Conservation (phyloP, 1,140 invertebrate species). For the Pygmarrhopalites habei region DNA sequence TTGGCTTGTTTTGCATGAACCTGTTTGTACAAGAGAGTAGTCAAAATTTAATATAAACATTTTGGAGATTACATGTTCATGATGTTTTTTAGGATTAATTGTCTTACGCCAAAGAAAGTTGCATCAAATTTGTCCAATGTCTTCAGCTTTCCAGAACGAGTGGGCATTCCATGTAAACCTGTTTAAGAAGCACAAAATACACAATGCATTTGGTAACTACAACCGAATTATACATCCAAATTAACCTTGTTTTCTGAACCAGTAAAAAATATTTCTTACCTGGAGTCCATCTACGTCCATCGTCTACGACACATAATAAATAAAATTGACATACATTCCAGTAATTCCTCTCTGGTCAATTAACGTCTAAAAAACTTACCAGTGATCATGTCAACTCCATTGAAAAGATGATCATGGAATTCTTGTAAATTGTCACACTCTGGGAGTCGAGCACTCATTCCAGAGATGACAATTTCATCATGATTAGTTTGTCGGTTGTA, state of each 20-base stretch:
- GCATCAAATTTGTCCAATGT: constrained; percentile 80
- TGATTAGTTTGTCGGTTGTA: constrained; percentile 23
- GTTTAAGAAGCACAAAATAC: too few relatives aligned
- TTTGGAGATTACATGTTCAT: too few relatives aligned
- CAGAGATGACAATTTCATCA: constrained; percentile 79
- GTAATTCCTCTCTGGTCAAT: too few relatives aligned
- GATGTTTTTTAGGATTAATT: too few relatives aligned
- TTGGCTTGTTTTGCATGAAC: constrained; percentile 89
- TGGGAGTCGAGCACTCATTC: constrained; percentile 82
- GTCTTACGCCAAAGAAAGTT: constrained; percentile 84
- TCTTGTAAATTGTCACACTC: constrained; percentile 80
- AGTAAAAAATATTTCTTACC: too few relatives aligned
- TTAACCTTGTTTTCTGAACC: too few relatives aligned
- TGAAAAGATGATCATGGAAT: constrained; percentile 76
- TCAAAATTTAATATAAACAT: too few relatives aligned
- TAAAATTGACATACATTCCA: constrained; percentile 61
- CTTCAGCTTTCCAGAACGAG: constrained; percentile 80
- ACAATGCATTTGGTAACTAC: too few relatives aligned
- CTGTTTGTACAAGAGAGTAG: too few relatives aligned
- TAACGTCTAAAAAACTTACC: constrained; percentile 41
- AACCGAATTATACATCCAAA: too few relatives aligned
- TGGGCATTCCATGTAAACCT: constrained; percentile 60
- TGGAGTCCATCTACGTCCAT: constrained; percentile 36
- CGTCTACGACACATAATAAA: constrained; percentile 17
- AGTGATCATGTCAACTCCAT: constrained; percentile 79